Evolutionary conservation across 35 echinoderm and acorn worm species (phyloP).

Genomic region (Apostichopus parvimensis): DNA sequence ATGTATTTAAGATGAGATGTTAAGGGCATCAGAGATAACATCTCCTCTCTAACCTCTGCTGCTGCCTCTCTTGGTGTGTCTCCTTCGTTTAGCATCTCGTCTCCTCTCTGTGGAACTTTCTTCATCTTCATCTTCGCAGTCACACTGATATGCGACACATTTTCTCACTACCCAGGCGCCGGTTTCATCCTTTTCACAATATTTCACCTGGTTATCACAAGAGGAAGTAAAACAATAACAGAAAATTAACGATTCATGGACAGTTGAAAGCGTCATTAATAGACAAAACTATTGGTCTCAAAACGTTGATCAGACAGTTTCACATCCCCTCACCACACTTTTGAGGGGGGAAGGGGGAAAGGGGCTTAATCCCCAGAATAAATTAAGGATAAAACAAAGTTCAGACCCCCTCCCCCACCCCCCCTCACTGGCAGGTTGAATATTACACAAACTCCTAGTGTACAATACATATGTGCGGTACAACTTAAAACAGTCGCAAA

Average conservation of each 20-base stretch:
- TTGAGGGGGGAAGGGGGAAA: too few species aligned
- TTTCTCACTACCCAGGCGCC: slow-evolving; percentile 49
- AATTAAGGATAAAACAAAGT: too few species aligned
- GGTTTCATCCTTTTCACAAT: slow-evolving; percentile 45
- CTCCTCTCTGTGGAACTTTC: background rate
- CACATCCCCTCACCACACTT: too few species aligned
- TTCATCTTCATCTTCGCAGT: slow-evolving; percentile 22
- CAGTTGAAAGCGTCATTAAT: background rate
- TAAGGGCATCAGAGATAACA: too few species aligned
- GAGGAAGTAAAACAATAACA: slow-evolving; percentile 7
- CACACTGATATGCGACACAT: slow-evolving; percentile 50
- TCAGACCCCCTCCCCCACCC: too few species aligned
- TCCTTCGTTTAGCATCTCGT: background rate
- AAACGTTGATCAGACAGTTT: background rate
- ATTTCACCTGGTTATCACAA: slow-evolving; percentile 38
- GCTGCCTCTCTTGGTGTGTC: slow-evolving; percentile 1
- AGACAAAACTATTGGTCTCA: background rate
- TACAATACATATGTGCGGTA: too few species aligned
- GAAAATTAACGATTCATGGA: background rate
- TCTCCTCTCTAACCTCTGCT: background rate
- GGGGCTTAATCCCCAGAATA: too few species aligned
- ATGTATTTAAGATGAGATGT: too few species aligned
- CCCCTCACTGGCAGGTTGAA: too few species aligned
- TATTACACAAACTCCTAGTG: too few species aligned
- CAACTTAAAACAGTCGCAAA: too few species aligned